phyloP scores from a whole-genome alignment of 2,888 invertebrate species.

The Drosophila fungiperda region DNA sequence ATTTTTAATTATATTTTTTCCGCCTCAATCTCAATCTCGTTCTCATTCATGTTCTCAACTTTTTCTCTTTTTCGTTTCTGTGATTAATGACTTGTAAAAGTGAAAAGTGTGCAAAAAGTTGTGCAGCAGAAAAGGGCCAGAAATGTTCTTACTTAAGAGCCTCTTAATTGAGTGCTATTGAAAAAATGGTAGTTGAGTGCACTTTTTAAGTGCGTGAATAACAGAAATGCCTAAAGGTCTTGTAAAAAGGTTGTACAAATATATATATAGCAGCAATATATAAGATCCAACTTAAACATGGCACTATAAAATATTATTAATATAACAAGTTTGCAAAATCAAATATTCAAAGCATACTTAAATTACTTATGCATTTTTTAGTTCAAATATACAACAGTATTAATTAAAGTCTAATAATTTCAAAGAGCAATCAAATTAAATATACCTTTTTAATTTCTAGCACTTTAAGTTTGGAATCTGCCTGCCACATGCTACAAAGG shows the following conservation, averaged over 20 bases:
- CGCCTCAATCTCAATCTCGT: not conserved
- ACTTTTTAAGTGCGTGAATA: conserved; percentile 8
- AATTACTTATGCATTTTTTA: not conserved
- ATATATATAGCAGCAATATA: not conserved
- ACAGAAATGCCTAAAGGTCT: not conserved
- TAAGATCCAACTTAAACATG: not conserved
- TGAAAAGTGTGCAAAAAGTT: conserved; percentile 63
- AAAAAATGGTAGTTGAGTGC: conserved; percentile 32
- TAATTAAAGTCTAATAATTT: not conserved
- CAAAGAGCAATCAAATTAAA: not conserved
- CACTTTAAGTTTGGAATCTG: not conserved
- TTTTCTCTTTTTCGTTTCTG: conserved; percentile 31
- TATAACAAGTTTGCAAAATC: not conserved
- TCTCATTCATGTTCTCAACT: conserved; percentile 20
- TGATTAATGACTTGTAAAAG: conserved; percentile 76
- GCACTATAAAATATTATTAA: not conserved
- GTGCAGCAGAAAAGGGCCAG: conserved; percentile 2
- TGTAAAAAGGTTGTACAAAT: not conserved
- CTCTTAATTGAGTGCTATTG: conserved; percentile 62
- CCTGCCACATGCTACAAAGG: conserved; percentile 5
- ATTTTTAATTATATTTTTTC: conserved; percentile 2
- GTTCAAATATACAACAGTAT: not conserved
- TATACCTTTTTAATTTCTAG: not conserved
- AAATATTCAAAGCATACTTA: not conserved
- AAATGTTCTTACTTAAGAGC: conserved; percentile 22